Base-by-base conservation (phyloP, 2,888 invertebrate genomes). In the Apamea epomidion region DNA sequence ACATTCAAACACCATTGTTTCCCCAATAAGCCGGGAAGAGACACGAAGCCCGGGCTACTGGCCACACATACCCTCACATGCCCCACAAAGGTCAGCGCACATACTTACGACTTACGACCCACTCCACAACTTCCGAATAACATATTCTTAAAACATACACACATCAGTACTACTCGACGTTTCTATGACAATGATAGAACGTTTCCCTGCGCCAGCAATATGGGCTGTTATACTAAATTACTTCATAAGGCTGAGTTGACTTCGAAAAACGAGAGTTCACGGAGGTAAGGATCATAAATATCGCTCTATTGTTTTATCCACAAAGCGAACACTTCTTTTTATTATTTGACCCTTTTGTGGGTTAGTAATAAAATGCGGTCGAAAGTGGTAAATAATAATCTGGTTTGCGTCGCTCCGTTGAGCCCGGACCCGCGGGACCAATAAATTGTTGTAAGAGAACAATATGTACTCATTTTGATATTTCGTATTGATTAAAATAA, bases 311-410 rank as follows among this genome's bases (percentile, higher is more conserved):
- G 91, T 92, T 90, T 89, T 84, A 85, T 80, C 79, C 89, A 91
- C 91, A 92, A 91, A 90, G 90, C 89, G 89, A 90, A 90, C 88
- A 91, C 89, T 91, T 92, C 89, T 92, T 93, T 93, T 92, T 92
- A 93, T 91, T 91, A 93, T 91, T 91, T 92, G 91, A 92, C 90
- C 93, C 91, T 92, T 93, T 92, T 91, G 91, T 91, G 92, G 88
- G 90, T 87, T 85, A 85, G 90, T 88, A 91, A 91, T 92, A 92
- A 92, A 93, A 93, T 89, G 92, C 90, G 93, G 92, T 90, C 89
- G 89, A 90, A 92, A 93, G 92, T 92, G 93, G 91, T 92, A 92
- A 92, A 93, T 92, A 93, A 93, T 93, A 92, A 93, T 92, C 91
- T 91, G 91, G 90, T 91, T 91, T 83, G 89, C 89, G 88, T 89